Conservation (phyloP, 2,797 vertebrate species). For the Todus mexicanus region DNA sequence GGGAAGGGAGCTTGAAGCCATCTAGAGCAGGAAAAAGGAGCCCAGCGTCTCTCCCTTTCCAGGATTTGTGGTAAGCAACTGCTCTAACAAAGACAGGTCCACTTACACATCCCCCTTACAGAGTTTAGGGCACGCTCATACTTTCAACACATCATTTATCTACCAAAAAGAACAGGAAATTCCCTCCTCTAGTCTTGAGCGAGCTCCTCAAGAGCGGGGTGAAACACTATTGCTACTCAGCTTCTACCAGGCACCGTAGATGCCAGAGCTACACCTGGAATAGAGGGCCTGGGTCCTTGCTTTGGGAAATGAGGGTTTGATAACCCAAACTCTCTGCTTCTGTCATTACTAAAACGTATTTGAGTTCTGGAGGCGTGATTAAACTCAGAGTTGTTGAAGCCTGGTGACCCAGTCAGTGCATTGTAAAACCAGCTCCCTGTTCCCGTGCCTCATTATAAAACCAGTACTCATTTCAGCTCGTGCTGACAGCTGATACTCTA, state of each 20-base stretch:
- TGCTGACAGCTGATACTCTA: neutral
- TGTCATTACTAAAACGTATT: neutral
- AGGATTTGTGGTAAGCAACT: neutral
- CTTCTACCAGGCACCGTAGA: neutral
- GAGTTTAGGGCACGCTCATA: neutral
- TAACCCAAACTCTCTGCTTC: neutral
- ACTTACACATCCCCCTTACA: neutral
- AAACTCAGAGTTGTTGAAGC: neutral
- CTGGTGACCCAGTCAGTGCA: neutral
- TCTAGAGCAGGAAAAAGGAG: neutral
- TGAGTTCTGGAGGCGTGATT: neutral
- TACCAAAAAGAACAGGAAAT: neutral
- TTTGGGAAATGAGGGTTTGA: neutral
- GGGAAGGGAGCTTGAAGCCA: neutral
- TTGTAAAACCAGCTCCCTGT: neutral
- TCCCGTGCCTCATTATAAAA: neutral
- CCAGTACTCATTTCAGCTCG: neutral
- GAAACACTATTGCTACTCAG: neutral
- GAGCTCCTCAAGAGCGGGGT: neutral
- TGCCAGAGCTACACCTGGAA: rapidly evolving
- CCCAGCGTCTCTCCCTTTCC: neutral
- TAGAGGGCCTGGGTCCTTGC: neutral
- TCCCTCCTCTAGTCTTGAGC: neutral
- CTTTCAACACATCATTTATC: neutral
- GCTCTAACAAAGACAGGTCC: neutral